A percentile compares a stretch with the other conserved stretches of the same genome.
Evolutionary conservation across 2,888 invertebrate genomes (phyloP).

Genomic region (Drosophila ochracea): DNA sequence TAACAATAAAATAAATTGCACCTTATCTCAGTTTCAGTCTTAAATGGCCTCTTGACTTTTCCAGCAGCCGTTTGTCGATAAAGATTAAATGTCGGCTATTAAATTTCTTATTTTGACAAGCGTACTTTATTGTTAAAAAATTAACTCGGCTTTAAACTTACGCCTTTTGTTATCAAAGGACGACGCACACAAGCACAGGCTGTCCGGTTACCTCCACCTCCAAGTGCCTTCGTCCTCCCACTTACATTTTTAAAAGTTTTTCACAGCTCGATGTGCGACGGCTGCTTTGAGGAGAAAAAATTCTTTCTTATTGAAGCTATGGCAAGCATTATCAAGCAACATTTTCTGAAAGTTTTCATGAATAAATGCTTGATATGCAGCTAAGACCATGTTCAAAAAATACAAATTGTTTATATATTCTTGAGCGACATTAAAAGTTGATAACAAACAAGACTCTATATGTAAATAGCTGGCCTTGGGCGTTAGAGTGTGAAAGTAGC

Average conservation of each 20-base stretch:
- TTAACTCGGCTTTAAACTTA: constrained; percentile 78
- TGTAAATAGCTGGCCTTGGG: constrained; percentile 38
- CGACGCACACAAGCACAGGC: constrained; percentile 25
- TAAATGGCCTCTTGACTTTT: constrained; percentile 39
- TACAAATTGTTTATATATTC: constrained; percentile 42
- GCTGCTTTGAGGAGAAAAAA: constrained; percentile 38
- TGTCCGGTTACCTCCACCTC: constrained; percentile 14
- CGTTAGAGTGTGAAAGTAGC: constrained; percentile 41
- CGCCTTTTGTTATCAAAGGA: constrained; percentile 76
- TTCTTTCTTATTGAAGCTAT: constrained; percentile 44
- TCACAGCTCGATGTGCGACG: constrained; percentile 1
- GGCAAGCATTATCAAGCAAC: constrained; percentile 41
- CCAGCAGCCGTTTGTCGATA: constrained; percentile 56
- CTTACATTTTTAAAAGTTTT: constrained; percentile 64
- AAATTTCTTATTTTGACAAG: constrained; percentile 69
- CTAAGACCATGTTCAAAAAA: constrained; percentile 18
- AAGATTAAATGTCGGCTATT: constrained; percentile 75
- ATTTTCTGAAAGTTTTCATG: constrained; percentile 42
- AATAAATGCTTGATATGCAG: constrained; percentile 42
- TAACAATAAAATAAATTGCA: constrained; percentile 63
- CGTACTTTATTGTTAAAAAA: constrained; percentile 76
- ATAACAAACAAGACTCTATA: constrained; percentile 45
- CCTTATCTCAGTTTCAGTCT: constrained; percentile 37
- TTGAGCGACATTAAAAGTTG: constrained; percentile 58
- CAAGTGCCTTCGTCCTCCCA: not conserved